Conservation (phyloP, 2,113 vertebrate genomes). For the Channa argus region DNA sequence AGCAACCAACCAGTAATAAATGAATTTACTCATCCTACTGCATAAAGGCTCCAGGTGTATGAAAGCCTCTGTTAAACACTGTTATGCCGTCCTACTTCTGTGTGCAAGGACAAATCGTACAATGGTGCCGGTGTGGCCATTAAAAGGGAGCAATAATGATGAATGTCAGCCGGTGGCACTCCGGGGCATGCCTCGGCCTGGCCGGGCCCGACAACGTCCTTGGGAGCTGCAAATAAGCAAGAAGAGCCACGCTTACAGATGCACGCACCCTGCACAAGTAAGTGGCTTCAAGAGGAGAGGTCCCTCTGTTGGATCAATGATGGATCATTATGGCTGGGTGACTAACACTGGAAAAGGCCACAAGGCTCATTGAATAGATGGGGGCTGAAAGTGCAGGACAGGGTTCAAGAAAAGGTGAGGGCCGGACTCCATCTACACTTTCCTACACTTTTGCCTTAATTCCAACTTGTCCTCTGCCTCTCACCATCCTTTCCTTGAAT, state of each 20-base stretch:
- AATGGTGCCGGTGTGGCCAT: not conserved
- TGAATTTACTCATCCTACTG: not conserved
- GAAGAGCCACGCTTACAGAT: conserved; percentile 13
- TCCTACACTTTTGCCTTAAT: not conserved
- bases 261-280: conserved; percentile 15
- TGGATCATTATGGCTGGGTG: conserved; percentile 59
- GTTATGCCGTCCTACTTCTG: not conserved
- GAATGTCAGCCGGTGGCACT: conserved; percentile 53
- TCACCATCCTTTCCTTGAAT: conserved; percentile 12
- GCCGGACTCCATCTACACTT: conserved; percentile 10
- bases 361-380: conserved; percentile 49
- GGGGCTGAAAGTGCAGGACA: conserved; percentile 39
- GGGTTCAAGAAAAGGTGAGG: conserved; percentile 69
- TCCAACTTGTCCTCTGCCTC: not conserved
- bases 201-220: conserved; percentile 35
- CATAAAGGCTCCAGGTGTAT: not conserved
- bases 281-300: conserved; percentile 56
- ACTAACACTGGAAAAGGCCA: conserved; percentile 40
- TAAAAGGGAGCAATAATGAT: conserved; percentile 29
- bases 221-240: conserved; percentile 13
- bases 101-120: conserved; percentile 23
- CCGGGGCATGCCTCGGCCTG: conserved; percentile 46
- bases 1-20: not conserved
- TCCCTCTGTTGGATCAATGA: conserved; percentile 59
- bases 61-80: not conserved